Evolutionary conservation across 2,113 vertebrate genomes (phyloP), one percentile per base, ranked within the genome.

Genomic region (Phylloscopus whistleri): DNA sequence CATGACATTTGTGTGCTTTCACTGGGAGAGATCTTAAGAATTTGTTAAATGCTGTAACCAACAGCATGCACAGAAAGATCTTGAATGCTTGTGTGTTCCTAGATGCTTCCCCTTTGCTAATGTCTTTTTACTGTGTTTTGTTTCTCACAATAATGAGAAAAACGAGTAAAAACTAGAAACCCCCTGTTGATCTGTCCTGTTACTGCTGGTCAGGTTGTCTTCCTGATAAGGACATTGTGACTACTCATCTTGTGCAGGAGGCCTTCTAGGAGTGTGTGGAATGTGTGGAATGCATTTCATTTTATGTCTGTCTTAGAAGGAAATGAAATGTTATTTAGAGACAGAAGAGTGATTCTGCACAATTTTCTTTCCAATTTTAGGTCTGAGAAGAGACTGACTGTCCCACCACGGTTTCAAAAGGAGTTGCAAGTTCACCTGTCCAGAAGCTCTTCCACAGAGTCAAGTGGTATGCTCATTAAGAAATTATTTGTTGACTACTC

Each of bases 401-500:
- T 97, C 69, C 95, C 97, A 35, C 95, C 97, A 59, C 94, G 97
- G 37, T 97, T 97, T 89, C 98, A 97, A 69, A 98, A 96, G 81
- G 97, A 98, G 31, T 88, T 96, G 48, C 96, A 96, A 66, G 97
- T 96, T 87, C 97, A 97, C 52, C 87, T 96, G 16, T 96, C 97
- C 74, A 97, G 94, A 92, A 93, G 93, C 37, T 95, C 86, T 86
- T 60, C 95, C 35, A 59, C 79, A 83, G 98, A 98, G 86, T 94
- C 93, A 69, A 97, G 88, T 77, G 98, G 98, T 98, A 97, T 53
- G 74, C 35, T 52, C 28, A 44, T 60, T 66, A 62, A 37, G 37
- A 76, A 69, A 9, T 12, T 20, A 64, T 46, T 62, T 83, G 23
- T 66, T 7, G 5, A 17, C 27, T 51, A 7, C 10, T 80, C 6